These are phyloP conservation scores for Leptogaster cylindrica DNA, from an alignment of 2,888 invertebrate species.

Conservation along the genomic window DNA sequence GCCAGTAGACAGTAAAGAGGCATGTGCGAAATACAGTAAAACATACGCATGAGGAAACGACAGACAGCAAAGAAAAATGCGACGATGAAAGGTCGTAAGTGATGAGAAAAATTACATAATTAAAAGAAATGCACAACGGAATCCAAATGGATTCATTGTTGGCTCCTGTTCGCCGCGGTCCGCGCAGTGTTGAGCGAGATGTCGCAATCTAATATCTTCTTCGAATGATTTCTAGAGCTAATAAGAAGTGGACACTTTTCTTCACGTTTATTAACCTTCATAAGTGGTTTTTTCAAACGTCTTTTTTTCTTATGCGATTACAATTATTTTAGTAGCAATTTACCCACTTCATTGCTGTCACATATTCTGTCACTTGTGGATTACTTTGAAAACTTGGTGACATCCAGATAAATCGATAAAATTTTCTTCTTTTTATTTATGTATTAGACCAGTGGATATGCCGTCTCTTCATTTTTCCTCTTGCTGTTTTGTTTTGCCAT, in stretches of 20 bases:
- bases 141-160: constrained; percentile 23
- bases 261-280: background rate
- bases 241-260: background rate
- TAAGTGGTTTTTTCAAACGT: background rate
- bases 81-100: background rate
- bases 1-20: background rate
- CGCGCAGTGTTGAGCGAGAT: background rate
- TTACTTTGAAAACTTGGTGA: constrained; percentile 1
- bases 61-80: background rate
- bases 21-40: background rate
- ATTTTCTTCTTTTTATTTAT: background rate
- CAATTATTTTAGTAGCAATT: constrained; percentile 2
- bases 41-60: background rate
- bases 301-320: background rate
- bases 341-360: constrained; percentile 4
- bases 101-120: constrained; percentile 15
- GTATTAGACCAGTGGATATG: too few relatives aligned
- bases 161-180: background rate
- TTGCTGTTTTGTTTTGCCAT: background rate
- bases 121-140: constrained; percentile 20
- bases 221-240: background rate
- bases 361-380: background rate
- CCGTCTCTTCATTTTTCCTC: too few relatives aligned
- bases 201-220: background rate
- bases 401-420: background rate